Conservation (phyloP, 2,888 invertebrate species). For the Megamerina dolium region DNA sequence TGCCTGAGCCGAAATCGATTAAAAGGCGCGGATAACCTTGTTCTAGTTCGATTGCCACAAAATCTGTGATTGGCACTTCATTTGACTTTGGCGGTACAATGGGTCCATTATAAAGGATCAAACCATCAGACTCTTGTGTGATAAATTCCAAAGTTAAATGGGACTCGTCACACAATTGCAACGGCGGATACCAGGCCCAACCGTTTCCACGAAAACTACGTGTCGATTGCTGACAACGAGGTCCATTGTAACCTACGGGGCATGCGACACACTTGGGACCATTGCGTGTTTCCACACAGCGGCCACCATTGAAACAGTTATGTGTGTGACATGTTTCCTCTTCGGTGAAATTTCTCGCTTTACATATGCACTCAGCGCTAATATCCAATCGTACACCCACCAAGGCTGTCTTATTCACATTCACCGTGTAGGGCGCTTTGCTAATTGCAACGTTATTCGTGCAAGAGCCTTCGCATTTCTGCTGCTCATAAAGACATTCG, state of each 20-base stretch:
- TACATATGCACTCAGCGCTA: conserved; percentile 84
- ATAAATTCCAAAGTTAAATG: conserved; percentile 93
- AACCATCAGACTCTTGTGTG: conserved; percentile 81
- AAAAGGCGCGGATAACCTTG: conserved; percentile 82
- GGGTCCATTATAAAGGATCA: conserved; percentile 94
- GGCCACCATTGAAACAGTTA: conserved; percentile 91
- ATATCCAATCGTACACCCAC: conserved; percentile 93
- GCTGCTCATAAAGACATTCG: conserved; percentile 84
- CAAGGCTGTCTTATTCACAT: conserved; percentile 91
- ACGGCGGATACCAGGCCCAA: conserved; percentile 95
- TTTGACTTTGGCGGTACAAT: conserved; percentile 85
- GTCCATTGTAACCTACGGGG: conserved; percentile 86
- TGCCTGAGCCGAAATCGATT: conserved; percentile 92
- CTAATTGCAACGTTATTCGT: conserved; percentile 78
- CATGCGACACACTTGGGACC: conserved; percentile 80
- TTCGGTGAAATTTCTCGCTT: conserved; percentile 83
- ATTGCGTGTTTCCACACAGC: conserved; percentile 85
- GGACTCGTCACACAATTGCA: conserved; percentile 91
- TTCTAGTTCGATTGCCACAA: conserved; percentile 87
- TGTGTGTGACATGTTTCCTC: conserved; percentile 80
- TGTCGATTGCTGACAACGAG: conserved; percentile 92
- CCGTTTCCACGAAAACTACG: conserved; percentile 90
- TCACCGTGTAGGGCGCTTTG: conserved; percentile 86
- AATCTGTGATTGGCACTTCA: conserved; percentile 77
- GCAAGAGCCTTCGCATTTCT: conserved; percentile 90